Percentiles rank a stretch among this genome's conserved stretches.
Conservation (phyloP, 1,140 invertebrate species). For the Orchestia grillus region DNA sequence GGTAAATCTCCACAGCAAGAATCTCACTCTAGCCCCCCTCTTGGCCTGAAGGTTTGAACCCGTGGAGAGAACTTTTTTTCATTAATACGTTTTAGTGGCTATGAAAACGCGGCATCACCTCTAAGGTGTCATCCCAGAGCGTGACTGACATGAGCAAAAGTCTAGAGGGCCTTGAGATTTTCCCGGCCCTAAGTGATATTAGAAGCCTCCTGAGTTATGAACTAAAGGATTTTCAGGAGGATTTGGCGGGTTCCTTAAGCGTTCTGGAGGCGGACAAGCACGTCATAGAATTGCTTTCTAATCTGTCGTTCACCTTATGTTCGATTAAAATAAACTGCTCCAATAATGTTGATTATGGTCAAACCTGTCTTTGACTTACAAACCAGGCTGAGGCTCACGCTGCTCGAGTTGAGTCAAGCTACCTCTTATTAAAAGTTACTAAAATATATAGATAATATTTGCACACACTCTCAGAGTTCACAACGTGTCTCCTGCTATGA, state of each 20-base stretch:
- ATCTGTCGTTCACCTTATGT: too few species aligned
- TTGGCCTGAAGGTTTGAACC: not conserved
- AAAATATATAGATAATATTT: not conserved
- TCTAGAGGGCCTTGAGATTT: constrained; percentile 6
- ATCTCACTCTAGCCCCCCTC: not conserved
- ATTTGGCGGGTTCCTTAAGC: not conserved
- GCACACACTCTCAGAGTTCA: not conserved
- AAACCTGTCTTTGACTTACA: not conserved
- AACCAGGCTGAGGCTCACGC: not conserved
- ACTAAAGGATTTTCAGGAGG: not conserved
- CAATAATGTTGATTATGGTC: not conserved
- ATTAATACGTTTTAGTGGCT: constrained; percentile 43
- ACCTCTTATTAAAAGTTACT: not conserved
- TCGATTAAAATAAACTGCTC: not conserved
- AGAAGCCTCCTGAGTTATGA: not conserved
- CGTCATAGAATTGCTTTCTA: not conserved
- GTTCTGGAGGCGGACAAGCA: not conserved
- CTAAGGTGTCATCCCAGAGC: constrained; percentile 15
- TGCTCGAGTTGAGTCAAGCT: not conserved
- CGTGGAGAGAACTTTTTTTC: constrained; percentile 12
- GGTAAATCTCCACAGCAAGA: not conserved
- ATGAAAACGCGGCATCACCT: constrained; percentile 5
- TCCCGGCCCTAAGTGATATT: constrained; percentile 5
- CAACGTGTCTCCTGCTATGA: not conserved
- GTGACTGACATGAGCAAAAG: constrained; percentile 45